Evolutionary conservation across 1,140 invertebrate species (phyloP), one percentile per base, ranked within the genome.

Genomic region (Drosophila saltans): DNA sequence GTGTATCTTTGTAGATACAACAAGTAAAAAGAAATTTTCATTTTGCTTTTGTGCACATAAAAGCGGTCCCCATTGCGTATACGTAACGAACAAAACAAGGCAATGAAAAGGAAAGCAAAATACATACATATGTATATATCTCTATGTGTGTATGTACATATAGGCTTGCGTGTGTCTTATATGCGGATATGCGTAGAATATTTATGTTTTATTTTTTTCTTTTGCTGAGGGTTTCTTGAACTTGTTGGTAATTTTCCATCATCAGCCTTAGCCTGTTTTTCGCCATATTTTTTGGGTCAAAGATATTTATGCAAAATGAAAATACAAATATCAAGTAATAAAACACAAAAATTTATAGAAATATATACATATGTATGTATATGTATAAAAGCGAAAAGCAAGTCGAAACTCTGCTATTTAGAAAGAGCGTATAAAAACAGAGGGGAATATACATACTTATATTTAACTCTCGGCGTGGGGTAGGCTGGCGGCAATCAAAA

Each of bases 361-460:
- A 36, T 36, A 1, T 43, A 65, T 16, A 39, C 30, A 21, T 9
- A 48, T 24, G 6, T 52, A 52, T 48, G 16, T 3, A 52, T 52
- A 26, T 52, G 8, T n/a, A 8, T 36, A 59, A 30, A 21, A 41
- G 48, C 11, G 33, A 56, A 21, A 56, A 66, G 5, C 58, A 75
- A 76, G 57, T 41, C 72, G 24, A 43, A 59, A 75, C 56, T 65
- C 59, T 68, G 52, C 69, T 89, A 89, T 89, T 88, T 80, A 89
- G 84, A 88, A 88, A 83, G 70, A 83, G 77, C 74, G 74, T 78
- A 76, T 59, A 33, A 88, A 80, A 89, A 88, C 80, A 78, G 66
- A 88, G 45, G 65, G 28, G 28, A 52, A 52, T 26, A 40, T 69
- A 30, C 55, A 72, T 48, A n/a, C n/a, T n/a, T n/a, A 72, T 52